phyloP scores from a whole-genome alignment of 2,113 vertebrate genomes.

The Gambusia holbrooki region DNA sequence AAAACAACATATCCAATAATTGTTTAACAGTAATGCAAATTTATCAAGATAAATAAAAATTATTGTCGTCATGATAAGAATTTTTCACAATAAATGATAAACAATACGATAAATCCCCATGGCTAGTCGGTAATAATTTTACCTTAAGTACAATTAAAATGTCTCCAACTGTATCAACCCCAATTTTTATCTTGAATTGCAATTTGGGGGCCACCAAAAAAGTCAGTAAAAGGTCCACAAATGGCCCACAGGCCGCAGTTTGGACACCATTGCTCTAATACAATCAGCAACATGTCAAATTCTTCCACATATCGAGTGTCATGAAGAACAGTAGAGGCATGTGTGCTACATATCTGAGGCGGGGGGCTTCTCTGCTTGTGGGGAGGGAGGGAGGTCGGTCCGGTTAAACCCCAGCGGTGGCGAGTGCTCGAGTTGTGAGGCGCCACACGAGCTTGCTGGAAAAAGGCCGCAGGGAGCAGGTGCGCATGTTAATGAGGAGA shows the following conservation, averaged over 20 bases:
- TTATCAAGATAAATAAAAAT: no score
- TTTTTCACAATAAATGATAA: no score
- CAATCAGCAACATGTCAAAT: slow-evolving; percentile 4
- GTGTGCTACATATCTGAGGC: not conserved
- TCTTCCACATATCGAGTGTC: slow-evolving; percentile 1
- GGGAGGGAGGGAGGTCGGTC: slow-evolving; percentile 41
- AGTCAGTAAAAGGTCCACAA: not conserved
- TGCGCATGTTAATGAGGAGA: slow-evolving; percentile 89
- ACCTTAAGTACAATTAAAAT: no score
- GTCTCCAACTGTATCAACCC: no score
- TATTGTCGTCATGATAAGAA: no score
- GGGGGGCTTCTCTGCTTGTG: fast-evolving
- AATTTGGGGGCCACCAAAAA: no score
- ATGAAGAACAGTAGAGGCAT: slow-evolving; percentile 23
- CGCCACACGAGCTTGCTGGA: slow-evolving; percentile 79
- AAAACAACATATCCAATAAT: no score
- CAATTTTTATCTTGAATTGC: no score
- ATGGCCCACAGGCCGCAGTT: no score
- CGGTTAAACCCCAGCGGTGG: slow-evolving; percentile 57
- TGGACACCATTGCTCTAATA: not conserved
- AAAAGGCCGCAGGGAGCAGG: slow-evolving; percentile 86
- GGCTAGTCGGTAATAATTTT: no score
- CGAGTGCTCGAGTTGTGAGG: slow-evolving; percentile 77
- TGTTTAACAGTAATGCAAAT: no score
- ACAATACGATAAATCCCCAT: no score